phyloP scores from a whole-genome alignment of 2,113 vertebrate genomes.

The Entomyzon cyanotis region DNA sequence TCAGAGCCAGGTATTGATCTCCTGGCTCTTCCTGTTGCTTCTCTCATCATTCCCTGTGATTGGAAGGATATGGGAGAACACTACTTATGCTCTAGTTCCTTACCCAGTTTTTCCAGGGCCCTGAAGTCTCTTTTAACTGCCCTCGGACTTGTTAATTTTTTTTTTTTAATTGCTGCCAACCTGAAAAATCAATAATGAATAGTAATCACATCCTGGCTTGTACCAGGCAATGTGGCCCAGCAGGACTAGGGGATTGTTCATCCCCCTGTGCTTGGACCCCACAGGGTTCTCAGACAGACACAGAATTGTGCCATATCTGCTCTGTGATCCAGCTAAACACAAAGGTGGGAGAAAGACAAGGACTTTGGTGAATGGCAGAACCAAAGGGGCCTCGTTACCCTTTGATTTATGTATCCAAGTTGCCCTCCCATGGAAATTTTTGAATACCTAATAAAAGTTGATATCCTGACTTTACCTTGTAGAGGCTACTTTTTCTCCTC shows the following conservation, averaged over 20 bases:
- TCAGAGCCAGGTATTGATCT: not conserved
- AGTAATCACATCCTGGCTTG: not conserved
- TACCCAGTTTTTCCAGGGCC: not conserved
- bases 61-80: not conserved
- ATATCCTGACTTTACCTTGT: not conserved
- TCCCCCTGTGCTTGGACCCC: too few species aligned
- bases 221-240: not conserved
- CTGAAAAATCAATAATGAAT: not conserved
- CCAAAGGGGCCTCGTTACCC: not conserved
- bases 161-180: not conserved
- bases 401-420: not conserved
- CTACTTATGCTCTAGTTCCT: not conserved
- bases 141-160: not conserved
- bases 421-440: not conserved
- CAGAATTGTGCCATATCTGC: not conserved
- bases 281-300: not conserved
- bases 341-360: not conserved
- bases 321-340: not conserved
- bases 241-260: not conserved
- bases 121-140: not conserved
- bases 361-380: not conserved
- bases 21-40: not conserved
- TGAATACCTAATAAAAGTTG: not conserved
- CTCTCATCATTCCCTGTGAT: not conserved
- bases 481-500: not conserved